Conservation (phyloP, 2,797 vertebrate species). For the Gymnothorax javanicus region DNA sequence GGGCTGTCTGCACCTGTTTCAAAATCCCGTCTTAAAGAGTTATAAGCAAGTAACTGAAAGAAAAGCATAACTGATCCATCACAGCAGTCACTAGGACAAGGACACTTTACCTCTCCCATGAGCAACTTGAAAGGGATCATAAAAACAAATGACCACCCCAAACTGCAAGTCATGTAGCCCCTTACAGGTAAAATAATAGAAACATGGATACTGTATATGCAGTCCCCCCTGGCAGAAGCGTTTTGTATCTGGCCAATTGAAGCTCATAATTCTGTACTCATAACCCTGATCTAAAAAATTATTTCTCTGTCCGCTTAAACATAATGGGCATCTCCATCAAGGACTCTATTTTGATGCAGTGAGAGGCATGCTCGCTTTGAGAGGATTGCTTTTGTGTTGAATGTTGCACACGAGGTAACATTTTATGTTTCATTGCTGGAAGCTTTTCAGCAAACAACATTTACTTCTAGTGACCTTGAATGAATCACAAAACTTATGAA, state of each 20-base stretch:
- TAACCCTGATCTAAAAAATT: slow-evolving; percentile 50
- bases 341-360: neutral
- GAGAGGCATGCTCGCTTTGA: neutral
- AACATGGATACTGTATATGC: slow-evolving; percentile 55
- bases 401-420: neutral
- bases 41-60: neutral
- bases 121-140: neutral
- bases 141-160: slow-evolving; percentile 43
- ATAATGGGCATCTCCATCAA: neutral
- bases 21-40: neutral
- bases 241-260: slow-evolving; percentile 59
- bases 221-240: slow-evolving; percentile 53
- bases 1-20: neutral
- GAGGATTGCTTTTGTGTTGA: neutral
- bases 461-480: neutral
- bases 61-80: slow-evolving; percentile 1
- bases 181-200: slow-evolving; percentile 55
- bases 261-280: slow-evolving; percentile 60
- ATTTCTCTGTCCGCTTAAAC: neutral
- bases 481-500: slow-evolving; percentile 1
- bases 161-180: slow-evolving; percentile 55
- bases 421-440: neutral
- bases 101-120: neutral
- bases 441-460: neutral
- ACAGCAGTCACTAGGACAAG: neutral